phyloP scores from a whole-genome alignment of 2,888 invertebrate species.

The Timandra comae region DNA sequence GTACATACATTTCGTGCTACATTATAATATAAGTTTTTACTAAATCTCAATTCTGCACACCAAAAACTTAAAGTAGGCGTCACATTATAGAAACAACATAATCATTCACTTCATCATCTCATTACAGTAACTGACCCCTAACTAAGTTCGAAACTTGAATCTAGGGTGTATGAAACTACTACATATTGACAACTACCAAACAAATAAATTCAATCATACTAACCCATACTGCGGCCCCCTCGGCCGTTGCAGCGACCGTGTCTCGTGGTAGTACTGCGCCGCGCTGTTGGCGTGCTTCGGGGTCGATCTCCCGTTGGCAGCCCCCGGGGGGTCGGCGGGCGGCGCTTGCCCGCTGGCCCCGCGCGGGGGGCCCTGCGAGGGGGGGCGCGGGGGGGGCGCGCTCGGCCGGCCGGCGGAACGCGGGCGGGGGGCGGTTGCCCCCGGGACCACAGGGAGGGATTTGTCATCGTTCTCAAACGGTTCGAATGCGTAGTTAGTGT shows the following conservation, averaged over 20 bases:
- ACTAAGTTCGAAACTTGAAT: too few species aligned
- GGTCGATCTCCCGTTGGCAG: constrained; percentile 30
- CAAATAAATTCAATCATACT: constrained; percentile 19
- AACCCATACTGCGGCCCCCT: constrained; percentile 49
- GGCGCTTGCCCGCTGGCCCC: too few species aligned
- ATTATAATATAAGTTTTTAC: too few species aligned
- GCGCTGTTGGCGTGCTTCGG: constrained; percentile 44
- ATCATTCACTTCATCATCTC: too few species aligned
- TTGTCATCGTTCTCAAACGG: constrained; percentile 90
- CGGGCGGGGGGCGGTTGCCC: constrained; percentile 16
- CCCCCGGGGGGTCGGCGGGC: constrained; percentile 31
- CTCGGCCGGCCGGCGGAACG: constrained; percentile 33
- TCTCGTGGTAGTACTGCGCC: constrained; percentile 74
- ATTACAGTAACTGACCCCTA: too few species aligned
- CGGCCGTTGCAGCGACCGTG: constrained; percentile 79
- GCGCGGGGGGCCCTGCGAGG: background rate
- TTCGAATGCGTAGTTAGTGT: constrained; percentile 94
- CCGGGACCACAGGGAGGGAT: constrained; percentile 41
- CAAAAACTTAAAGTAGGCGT: too few species aligned
- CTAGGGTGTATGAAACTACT: too few species aligned
- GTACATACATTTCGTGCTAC: too few species aligned
- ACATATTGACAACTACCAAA: too few species aligned
- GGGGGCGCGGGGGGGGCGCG: constrained; percentile 33
- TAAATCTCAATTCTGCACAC: too few species aligned
- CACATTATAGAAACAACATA: too few species aligned